Conservation (phyloP, 2,888 invertebrate species). For the Coenonympha arcania region DNA sequence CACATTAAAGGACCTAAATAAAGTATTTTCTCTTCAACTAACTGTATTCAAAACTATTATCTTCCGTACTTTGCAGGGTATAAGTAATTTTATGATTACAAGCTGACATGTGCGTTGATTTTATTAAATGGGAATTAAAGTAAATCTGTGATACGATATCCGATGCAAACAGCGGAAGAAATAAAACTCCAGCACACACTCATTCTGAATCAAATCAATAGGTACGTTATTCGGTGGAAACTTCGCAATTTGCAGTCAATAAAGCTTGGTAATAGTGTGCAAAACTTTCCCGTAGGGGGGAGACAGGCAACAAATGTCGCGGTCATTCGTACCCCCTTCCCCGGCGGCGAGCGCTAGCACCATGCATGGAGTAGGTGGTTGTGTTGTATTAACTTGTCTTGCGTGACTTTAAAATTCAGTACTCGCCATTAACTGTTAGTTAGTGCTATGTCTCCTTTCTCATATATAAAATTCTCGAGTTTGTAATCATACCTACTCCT, state of each 20-base stretch:
- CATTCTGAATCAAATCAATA: constrained; percentile 22
- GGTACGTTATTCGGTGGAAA: constrained; percentile 25
- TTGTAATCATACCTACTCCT: too few relatives aligned
- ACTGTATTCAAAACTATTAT: too few relatives aligned
- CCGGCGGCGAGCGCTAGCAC: constrained; percentile 8
- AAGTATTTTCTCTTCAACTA: too few relatives aligned
- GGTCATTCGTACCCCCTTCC: constrained; percentile 53
- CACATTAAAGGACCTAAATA: too few relatives aligned
- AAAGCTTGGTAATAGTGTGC: constrained; percentile 33
- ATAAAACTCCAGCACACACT: background rate
- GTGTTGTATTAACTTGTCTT: constrained; percentile 8
- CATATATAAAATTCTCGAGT: too few relatives aligned
- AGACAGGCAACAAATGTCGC: constrained; percentile 70
- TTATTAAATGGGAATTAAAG: too few relatives aligned
- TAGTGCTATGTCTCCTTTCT: constrained; percentile 5
- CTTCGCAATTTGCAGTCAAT: constrained; percentile 32
- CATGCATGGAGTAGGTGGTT: constrained; percentile 14
- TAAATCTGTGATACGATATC: too few relatives aligned
- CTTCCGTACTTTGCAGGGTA: too few relatives aligned
- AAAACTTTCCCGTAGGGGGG: constrained; percentile 42
- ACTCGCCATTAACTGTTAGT: background rate
- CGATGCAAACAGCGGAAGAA: too few relatives aligned
- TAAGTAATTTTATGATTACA: too few relatives aligned
- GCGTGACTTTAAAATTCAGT: background rate
- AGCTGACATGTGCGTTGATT: too few relatives aligned